phyloP scores from a whole-genome alignment of 2,797 vertebrate genomes.

The Furcifer pardalis region DNA sequence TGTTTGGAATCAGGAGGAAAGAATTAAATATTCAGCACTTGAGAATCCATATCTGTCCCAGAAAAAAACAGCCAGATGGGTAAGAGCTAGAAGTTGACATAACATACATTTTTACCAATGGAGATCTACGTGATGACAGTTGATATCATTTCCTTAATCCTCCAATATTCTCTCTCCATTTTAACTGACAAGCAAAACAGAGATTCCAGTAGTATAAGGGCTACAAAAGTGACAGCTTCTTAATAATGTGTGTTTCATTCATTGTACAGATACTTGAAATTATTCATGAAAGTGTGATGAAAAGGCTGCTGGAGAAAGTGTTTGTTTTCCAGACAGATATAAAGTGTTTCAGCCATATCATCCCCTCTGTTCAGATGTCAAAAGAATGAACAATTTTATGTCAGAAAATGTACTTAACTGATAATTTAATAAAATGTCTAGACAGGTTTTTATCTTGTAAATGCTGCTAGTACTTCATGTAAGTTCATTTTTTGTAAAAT shows the following conservation, averaged over 20 bases:
- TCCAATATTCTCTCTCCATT: not conserved
- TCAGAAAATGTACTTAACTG: conserved; percentile 8
- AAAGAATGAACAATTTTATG: conserved; percentile 31
- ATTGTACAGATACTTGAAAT: not conserved
- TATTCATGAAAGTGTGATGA: not conserved
- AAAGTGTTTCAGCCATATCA: conserved; percentile 34
- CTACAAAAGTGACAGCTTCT: conserved; percentile 25
- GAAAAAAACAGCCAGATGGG: not conserved
- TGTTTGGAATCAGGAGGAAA: not conserved
- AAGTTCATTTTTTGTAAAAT: conserved; percentile 26
- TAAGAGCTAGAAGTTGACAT: not conserved
- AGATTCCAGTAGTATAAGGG: not conserved
- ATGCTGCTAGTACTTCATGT: conserved; percentile 20
- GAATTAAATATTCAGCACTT: not conserved
- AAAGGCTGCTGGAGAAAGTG: conserved; percentile 32
- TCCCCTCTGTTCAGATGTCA: not conserved
- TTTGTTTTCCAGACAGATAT: conserved; percentile 11
- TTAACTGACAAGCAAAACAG: conserved; percentile 13
- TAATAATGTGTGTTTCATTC: not conserved
- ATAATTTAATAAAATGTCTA: conserved; percentile 42
- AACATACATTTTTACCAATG: not conserved
- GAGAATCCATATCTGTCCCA: not conserved
- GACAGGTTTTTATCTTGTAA: conserved; percentile 20
- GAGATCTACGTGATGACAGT: not conserved
- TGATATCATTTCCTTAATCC: conserved; percentile 18